Conservation (phyloP, 2,113 vertebrate genomes). For the Girardinichthys multiradiatus region DNA sequence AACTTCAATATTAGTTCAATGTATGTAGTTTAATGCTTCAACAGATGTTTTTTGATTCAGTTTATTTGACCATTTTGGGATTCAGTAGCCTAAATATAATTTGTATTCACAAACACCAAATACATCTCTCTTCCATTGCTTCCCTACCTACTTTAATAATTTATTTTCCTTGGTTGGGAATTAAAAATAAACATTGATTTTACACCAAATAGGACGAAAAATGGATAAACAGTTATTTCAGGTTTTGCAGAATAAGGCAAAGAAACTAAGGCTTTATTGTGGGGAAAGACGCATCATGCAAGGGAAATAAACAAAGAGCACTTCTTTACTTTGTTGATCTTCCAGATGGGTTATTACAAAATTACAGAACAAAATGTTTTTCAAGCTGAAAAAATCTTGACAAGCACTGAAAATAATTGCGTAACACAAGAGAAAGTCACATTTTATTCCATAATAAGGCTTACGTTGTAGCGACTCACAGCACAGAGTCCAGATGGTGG, state of each 20-base stretch:
- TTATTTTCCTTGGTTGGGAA: background rate
- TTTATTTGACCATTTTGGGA: background rate
- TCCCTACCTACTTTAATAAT: background rate
- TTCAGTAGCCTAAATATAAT: background rate
- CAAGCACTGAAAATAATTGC: constrained; percentile 1
- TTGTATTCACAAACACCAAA: background rate
- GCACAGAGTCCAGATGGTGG: constrained; percentile 70
- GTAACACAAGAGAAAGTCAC: constrained; percentile 22
- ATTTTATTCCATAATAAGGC: constrained; percentile 43
- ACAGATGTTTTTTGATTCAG: background rate
- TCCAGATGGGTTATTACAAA: constrained; percentile 22
- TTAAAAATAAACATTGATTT: background rate
- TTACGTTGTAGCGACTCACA: constrained; percentile 50
- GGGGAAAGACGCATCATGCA: no score
- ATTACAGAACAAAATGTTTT: constrained; percentile 4
- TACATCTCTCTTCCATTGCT: background rate
- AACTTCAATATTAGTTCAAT: no score
- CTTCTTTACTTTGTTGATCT: constrained; percentile 1
- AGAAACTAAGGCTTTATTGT: background rate
- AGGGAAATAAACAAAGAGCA: background rate
- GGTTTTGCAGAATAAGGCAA: background rate
- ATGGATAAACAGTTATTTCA: background rate
- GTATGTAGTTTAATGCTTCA: no score
- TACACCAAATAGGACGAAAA: background rate
- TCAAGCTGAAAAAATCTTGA: background rate